Conservation (phyloP, 2,797 vertebrate genomes). For the Erethizon dorsatum region DNA sequence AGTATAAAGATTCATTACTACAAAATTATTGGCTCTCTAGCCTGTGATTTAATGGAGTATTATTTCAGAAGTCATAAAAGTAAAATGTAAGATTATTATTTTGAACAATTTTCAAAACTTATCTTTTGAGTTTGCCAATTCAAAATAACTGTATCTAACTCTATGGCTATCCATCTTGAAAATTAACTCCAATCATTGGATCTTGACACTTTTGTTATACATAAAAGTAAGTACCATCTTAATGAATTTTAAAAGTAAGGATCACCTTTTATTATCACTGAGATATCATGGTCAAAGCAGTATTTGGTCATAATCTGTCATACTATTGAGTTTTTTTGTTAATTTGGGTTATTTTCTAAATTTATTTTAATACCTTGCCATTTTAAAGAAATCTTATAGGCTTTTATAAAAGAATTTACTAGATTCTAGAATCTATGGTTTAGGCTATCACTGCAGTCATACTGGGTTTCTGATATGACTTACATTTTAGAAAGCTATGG, state of each 20-base stretch:
- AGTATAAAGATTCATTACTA: slow-evolving; percentile 71
- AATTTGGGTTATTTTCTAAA: slow-evolving; percentile 66
- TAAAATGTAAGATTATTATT: slow-evolving; percentile 53
- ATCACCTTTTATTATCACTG: slow-evolving; percentile 26
- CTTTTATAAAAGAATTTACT: slow-evolving; percentile 48
- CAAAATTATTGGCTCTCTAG: slow-evolving; percentile 61
- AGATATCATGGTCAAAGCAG: slow-evolving; percentile 54
- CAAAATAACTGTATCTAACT: slow-evolving; percentile 63
- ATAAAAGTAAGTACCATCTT: slow-evolving; percentile 36
- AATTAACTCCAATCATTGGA: slow-evolving; percentile 52
- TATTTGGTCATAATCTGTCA: slow-evolving; percentile 52
- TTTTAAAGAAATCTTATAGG: slow-evolving; percentile 69
- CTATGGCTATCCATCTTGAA: slow-evolving; percentile 59
- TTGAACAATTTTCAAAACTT: slow-evolving; percentile 58
- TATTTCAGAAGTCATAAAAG: slow-evolving; percentile 65
- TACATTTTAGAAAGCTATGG: slow-evolving; percentile 70
- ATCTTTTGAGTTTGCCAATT: slow-evolving; percentile 27
- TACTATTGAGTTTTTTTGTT: slow-evolving; percentile 52
- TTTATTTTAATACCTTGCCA: slow-evolving; percentile 59
- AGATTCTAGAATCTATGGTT: slow-evolving; percentile 55
- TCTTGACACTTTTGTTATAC: slow-evolving; percentile 16
- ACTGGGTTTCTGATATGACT: neutral
- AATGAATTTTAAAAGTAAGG: slow-evolving; percentile 50
- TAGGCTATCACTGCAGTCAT: slow-evolving; percentile 10
- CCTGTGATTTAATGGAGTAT: slow-evolving; percentile 57